Evolutionary conservation across 1,140 invertebrate species (phyloP), one percentile per base, ranked within the genome.

Genomic region (Drosophila orena): DNA sequence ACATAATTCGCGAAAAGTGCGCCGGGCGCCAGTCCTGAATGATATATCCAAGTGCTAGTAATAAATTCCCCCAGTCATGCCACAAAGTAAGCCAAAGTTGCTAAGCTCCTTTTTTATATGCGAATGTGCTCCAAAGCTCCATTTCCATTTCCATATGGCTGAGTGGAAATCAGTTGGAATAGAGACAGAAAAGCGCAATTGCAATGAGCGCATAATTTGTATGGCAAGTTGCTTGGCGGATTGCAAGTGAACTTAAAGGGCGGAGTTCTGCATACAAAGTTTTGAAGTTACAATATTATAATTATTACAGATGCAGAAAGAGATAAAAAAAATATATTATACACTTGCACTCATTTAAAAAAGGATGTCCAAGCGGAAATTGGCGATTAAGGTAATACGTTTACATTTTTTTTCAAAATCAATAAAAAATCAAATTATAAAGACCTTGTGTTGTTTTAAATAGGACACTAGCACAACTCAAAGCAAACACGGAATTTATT

Each of bases 31-130:
- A 65, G 49, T 56, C 20, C 73, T 65, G 81, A 81, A 78, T 80
- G 74, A 81, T 81, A 85, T 86, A 65, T 69, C 58, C 72, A 55
- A 81, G 60, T 47, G 73, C 56, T 42, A 57, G 77, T 81, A 86
- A 85, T 85, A 85, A 85, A 85, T 85, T 86, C 61, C 53, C 60
- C 43, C 53, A 49, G 78, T 37, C 57, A 44, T 37, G 38, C 37
- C 62, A 64, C 65, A 81, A 77, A 85, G 77, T 78, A 52, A 66
- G 65, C 77, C 15, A 59, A 62, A 85, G 71, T 38, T 81, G 69
- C 46, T 52, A 35, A 50, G 35, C 15, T 34, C 43, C 7, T 42
- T 53, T 52, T 55, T 30, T 59, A 42, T 42, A 12, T 20, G 37
- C 20, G 59, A 4, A 40, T 22, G 53, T 11, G 17, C 53, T 40